These are phyloP conservation scores for Lamellibrachia columna DNA, from an alignment of 2,888 invertebrate genomes.

Conservation along the genomic window DNA sequence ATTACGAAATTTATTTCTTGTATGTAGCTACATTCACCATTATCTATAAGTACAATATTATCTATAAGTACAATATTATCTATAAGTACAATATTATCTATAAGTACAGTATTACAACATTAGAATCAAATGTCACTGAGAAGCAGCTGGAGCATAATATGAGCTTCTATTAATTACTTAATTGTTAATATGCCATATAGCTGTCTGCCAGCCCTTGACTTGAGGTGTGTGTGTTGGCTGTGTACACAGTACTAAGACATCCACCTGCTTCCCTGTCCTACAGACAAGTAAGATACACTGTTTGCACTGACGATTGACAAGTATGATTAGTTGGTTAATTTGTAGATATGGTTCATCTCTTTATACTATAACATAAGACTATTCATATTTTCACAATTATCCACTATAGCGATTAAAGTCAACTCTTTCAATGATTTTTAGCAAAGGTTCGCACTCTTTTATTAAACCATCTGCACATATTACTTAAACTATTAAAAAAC, in stretches of 20 bases:
- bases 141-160: background rate
- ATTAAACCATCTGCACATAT: too few relatives aligned
- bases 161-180: background rate
- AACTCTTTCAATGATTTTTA: too few relatives aligned
- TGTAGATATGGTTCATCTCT: too few relatives aligned
- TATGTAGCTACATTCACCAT: background rate
- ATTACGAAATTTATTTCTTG: too few relatives aligned
- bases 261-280: background rate
- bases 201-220: background rate
- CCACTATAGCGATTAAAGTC: too few relatives aligned
- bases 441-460: too few relatives aligned
- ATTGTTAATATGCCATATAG: background rate
- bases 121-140: background rate
- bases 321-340: background rate
- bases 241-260: background rate
- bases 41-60: background rate
- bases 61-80: too few relatives aligned
- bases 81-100: too few relatives aligned
- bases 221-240: background rate
- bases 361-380: too few relatives aligned
- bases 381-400: too few relatives aligned
- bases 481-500: too few relatives aligned
- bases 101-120: background rate
- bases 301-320: background rate
- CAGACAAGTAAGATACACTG: background rate